Conservation (phyloP, 2,113 vertebrate genomes). For the human (Homo sapiens) region GRCh38 chrX:23250001-23250500, state of each 20-base stretch:
- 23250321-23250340: not conserved
- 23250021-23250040: not conserved
- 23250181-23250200: not conserved
- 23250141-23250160: not conserved
- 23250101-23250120: slow-evolving; percentile 21
- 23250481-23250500: not conserved
- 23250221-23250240: not conserved
- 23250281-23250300: not conserved
- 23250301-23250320: not conserved
- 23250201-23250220: not conserved
- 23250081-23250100: not conserved
- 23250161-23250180: not conserved
- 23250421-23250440: not conserved
- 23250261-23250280: not conserved
- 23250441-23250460: not conserved
- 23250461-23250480: slow-evolving; percentile 10
- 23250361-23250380: not conserved
- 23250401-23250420: not conserved
- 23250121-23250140: not conserved
- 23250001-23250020: not conserved
- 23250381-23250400: slow-evolving; percentile 24
- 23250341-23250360: not conserved
- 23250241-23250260: not conserved
- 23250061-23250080: not conserved
- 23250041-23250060: not conserved